phyloP scores from a whole-genome alignment of 2,797 vertebrate genomes.

The Pseudopleuronectes americanus region DNA sequence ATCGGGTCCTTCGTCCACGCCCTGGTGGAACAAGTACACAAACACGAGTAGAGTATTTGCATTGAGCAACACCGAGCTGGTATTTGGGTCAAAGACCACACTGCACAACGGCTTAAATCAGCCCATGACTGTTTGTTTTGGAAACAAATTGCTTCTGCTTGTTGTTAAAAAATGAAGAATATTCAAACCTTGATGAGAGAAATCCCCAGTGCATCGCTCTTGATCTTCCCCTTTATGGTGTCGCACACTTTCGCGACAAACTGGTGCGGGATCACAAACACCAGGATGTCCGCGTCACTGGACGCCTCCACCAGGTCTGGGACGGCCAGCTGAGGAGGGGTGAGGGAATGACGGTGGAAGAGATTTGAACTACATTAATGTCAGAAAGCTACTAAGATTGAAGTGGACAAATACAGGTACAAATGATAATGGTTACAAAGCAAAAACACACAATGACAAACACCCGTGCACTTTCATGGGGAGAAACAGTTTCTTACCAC shows the following conservation, averaged over 20 bases:
- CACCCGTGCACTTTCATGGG: neutral
- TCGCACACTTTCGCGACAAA: constrained; percentile 91
- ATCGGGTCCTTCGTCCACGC: constrained; percentile 92
- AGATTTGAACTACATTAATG: neutral
- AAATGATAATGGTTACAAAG: neutral
- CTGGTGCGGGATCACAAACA: constrained; percentile 98
- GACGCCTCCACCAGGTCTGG: constrained; percentile 91
- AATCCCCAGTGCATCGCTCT: constrained; percentile 87
- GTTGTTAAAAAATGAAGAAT: no score
- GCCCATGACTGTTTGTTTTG: no score
- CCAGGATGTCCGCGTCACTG: constrained; percentile 87
- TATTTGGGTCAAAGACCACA: constrained; percentile 21
- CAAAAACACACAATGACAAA: no score
- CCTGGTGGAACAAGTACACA: constrained; percentile 77
- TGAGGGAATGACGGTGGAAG: neutral
- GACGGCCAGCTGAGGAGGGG: constrained; percentile 87
- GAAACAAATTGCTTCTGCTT: no score
- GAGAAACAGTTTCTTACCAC: constrained; percentile 86
- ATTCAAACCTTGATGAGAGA: constrained; percentile 94
- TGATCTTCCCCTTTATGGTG: constrained; percentile 91
- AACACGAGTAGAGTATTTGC: neutral
- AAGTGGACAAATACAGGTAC: no score
- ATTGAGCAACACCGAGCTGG: neutral
- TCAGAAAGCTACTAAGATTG: neutral
- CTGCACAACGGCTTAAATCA: neutral